phyloP scores from a whole-genome alignment of 1,140 invertebrate genomes.

The Laupala kohalensis region DNA sequence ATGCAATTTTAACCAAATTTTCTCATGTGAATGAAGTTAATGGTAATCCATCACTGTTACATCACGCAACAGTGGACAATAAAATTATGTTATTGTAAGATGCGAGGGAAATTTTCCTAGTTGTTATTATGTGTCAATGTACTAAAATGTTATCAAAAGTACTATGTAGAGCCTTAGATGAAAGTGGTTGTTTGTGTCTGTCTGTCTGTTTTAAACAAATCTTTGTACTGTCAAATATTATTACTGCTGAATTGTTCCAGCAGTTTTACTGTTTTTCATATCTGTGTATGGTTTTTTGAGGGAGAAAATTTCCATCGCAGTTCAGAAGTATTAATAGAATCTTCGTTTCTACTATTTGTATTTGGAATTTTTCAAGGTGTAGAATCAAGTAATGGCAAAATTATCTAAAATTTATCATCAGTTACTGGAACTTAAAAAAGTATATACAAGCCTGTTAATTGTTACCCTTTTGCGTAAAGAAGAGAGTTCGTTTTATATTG shows the following conservation, averaged over 20 bases:
- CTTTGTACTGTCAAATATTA: constrained; percentile 8
- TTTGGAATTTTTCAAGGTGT: neutral
- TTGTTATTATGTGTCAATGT: constrained; percentile 15
- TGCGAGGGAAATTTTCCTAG: constrained; percentile 16
- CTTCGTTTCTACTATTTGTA: neutral
- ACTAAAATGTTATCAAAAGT: constrained; percentile 4
- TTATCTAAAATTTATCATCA: neutral
- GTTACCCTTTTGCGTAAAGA: neutral
- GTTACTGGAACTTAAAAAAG: neutral
- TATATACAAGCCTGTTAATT: neutral
- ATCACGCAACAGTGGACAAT: constrained; percentile 17
- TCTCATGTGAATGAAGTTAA: constrained; percentile 3
- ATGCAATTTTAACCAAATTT: constrained; percentile 9
- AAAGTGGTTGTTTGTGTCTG: constrained; percentile 7
- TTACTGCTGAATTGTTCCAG: constrained; percentile 5
- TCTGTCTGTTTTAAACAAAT: constrained; percentile 11
- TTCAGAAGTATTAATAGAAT: constrained; percentile 1
- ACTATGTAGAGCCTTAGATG: constrained; percentile 13
- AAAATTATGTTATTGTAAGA: constrained; percentile 14
- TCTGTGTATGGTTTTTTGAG: constrained; percentile 2
- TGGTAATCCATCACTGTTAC: constrained; percentile 13
- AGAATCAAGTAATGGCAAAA: neutral
- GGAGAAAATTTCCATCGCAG: constrained; percentile 9
- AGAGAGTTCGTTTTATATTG: neutral
- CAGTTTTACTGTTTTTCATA: neutral